Base-by-base conservation (phyloP, 2,888 invertebrate species). In the Hydraecia micacea region DNA sequence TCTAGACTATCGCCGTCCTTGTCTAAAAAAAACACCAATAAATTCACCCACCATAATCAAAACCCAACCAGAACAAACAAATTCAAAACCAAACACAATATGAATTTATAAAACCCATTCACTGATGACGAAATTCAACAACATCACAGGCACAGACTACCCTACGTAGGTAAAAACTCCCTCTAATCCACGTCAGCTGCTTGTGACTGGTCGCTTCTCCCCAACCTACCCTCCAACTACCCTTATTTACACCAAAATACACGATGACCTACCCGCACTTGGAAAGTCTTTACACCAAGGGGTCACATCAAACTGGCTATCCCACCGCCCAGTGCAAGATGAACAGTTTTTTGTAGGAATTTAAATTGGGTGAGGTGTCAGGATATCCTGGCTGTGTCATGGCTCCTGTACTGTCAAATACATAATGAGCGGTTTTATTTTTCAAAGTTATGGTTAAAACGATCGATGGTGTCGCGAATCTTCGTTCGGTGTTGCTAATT, bases 161-260 rank as follows among this genome's bases (percentile, higher is more conserved):
- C 93, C 95, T 92, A 90, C 90, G 95, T 95, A 95, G 95, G 96
- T 95, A 95, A 94, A 95, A 95, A 94, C 95, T 93, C 95, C 96
- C 95, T 92, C 93, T 96, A 95, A 96, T 95, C 95, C 95, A 90
- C 94, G 96, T 97, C 96, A 96, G 96, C 96, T 97, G 96, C 94
- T 94, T 90, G 86, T 96, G 96, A 97, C 96, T 96, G 96, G 95
- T 94, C 93, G 91, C 88, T 89, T 92, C 92, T 91, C 90, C 91
- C 90, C 91, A 80, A 88, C 90, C 85, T 89, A 81, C 89, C 88
- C 88, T 83, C 82, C 87, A 89, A 91, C 92, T 92, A 93, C 95
- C 94, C 94, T 91, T 93, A 93, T 93, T 93, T 93, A 93, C 93
- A 88, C 90, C 90, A 86, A 85, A 89, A 89, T 89, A 89, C 80